Percentiles rank a stretch among this genome's conserved stretches.
phyloP scores from a whole-genome alignment of 2,888 invertebrate species.

The Cosmia pyralina region DNA sequence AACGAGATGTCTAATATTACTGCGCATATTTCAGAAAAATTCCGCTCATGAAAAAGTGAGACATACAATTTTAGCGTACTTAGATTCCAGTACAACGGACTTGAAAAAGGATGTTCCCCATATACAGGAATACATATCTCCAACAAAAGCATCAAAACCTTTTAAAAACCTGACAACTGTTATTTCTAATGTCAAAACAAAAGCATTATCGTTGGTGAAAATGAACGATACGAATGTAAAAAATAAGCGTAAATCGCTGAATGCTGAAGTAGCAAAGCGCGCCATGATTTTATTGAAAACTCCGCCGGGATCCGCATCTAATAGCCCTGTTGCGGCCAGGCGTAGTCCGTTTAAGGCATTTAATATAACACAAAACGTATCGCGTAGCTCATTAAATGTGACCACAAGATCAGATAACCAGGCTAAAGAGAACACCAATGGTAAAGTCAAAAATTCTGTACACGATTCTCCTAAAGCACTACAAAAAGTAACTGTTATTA shows the following conservation, averaged over 20 bases:
- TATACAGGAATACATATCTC: constrained; percentile 76
- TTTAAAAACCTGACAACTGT: constrained; percentile 83
- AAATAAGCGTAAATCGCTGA: constrained; percentile 69
- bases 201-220: constrained; percentile 88
- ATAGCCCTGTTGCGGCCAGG: constrained; percentile 70
- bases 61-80: constrained; percentile 83
- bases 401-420: constrained; percentile 22
- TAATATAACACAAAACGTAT: constrained; percentile 35
- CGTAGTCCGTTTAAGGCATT: constrained; percentile 58
- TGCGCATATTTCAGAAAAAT: constrained; percentile 83
- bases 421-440: constrained; percentile 10
- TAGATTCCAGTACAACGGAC: constrained; percentile 80
- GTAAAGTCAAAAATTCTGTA: constrained; percentile 32
- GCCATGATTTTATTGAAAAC: constrained; percentile 79
- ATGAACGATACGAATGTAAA: constrained; percentile 75
- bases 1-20: background rate
- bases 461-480: constrained; percentile 40
- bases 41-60: constrained; percentile 85
- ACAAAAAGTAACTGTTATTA: constrained; percentile 43
- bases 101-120: constrained; percentile 67
- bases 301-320: constrained; percentile 77
- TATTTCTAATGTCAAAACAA: constrained; percentile 89
- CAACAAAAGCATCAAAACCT: constrained; percentile 74
- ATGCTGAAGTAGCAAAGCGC: constrained; percentile 76
- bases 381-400: constrained; percentile 22